phyloP scores from a whole-genome alignment of 2,888 invertebrate genomes.

The Pseudococcus viburni region DNA sequence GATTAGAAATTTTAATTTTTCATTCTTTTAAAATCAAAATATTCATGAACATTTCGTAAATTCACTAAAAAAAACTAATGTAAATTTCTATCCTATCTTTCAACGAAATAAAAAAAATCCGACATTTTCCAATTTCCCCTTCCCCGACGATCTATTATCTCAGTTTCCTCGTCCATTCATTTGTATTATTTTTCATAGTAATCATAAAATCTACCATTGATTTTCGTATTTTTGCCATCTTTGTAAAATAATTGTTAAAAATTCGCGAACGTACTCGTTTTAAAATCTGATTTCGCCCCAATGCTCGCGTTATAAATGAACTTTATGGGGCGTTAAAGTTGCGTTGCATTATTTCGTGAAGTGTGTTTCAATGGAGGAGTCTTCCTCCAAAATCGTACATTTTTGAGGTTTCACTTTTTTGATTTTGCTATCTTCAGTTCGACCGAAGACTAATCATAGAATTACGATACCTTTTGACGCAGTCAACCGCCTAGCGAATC shows the following conservation, averaged over 20 bases:
- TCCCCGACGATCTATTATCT: constrained; percentile 25
- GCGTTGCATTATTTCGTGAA: not conserved
- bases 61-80: not conserved
- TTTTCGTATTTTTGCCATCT: constrained; percentile 2
- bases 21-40: not conserved
- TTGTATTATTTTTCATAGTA: constrained; percentile 11
- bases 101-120: not conserved
- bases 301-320: not conserved
- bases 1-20: not conserved
- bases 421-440: not conserved
- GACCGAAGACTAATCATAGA: not conserved
- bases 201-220: not conserved
- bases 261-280: not conserved
- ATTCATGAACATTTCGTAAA: not conserved
- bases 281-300: not conserved
- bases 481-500: not conserved
- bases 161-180: constrained; percentile 42
- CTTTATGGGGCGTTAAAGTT: not conserved
- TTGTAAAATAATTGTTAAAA: not conserved
- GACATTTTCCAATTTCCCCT: not conserved
- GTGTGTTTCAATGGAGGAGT: constrained; percentile 47
- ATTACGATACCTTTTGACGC: not conserved
- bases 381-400: constrained; percentile 7
- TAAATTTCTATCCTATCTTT: not conserved
- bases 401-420: constrained; percentile 37